These are phyloP conservation scores for Sisyra terminalis DNA, from an alignment of 2,888 invertebrate species.

Conservation along the genomic window DNA sequence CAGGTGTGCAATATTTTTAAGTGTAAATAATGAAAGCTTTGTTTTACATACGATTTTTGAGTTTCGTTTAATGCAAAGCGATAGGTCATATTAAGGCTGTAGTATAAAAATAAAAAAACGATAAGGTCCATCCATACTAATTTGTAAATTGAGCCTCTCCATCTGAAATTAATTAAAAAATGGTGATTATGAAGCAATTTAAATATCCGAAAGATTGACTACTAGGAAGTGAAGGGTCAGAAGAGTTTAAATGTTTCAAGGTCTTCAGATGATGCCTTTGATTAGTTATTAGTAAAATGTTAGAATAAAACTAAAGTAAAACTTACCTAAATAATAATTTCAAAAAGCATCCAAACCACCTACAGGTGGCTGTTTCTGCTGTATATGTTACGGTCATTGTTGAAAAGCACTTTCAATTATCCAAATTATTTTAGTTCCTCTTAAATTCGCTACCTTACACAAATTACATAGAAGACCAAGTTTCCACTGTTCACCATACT, in stretches of 20 bases:
- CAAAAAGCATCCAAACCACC: slow-evolving; percentile 74
- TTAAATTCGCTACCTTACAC: no score
- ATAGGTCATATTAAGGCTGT: slow-evolving; percentile 61
- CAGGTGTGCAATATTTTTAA: slow-evolving; percentile 10
- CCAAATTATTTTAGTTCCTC: not conserved
- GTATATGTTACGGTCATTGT: slow-evolving; percentile 77
- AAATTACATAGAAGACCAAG: no score
- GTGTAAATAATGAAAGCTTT: not conserved
- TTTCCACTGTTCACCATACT: no score
- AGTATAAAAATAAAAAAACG: slow-evolving; percentile 63
- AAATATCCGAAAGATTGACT: not conserved
- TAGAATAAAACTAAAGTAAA: slow-evolving; percentile 8
- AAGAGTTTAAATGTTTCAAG: not conserved
- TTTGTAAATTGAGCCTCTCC: slow-evolving; percentile 92
- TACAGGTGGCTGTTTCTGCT: slow-evolving; percentile 70
- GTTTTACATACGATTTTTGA: slow-evolving; percentile 46
- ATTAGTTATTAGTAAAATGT: not conserved
- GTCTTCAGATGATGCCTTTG: not conserved
- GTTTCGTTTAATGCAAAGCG: slow-evolving; percentile 46
- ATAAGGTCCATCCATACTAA: slow-evolving; percentile 80
- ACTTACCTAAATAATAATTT: slow-evolving; percentile 65
- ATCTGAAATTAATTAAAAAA: slow-evolving; percentile 40
- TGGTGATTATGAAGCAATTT: not conserved
- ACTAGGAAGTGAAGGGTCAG: not conserved
- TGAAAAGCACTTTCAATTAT: not conserved